These are phyloP conservation scores for Lutraria rhynchaena DNA, from an alignment of 1,140 invertebrate species.

Conservation along the genomic window DNA sequence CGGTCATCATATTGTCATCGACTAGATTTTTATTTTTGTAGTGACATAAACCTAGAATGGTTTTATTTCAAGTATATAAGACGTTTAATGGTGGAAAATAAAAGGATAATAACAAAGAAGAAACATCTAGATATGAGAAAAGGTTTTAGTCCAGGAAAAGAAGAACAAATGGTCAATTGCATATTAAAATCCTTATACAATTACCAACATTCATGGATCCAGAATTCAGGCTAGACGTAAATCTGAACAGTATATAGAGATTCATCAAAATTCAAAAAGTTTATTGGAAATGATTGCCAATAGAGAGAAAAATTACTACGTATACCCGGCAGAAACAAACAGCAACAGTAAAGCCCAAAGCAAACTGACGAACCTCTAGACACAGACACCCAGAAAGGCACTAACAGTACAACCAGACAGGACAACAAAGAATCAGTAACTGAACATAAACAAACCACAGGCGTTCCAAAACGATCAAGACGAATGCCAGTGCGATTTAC, in stretches of 20 bases:
- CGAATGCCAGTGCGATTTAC: neutral
- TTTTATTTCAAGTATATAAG: too few relatives aligned
- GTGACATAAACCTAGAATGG: too few relatives aligned
- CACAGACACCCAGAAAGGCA: too few relatives aligned
- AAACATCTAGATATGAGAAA: slow-evolving; percentile 13
- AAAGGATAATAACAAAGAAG: too few relatives aligned
- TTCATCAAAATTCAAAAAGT: neutral
- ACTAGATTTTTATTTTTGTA: neutral
- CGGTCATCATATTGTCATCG: slow-evolving; percentile 30
- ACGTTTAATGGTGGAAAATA: too few relatives aligned
- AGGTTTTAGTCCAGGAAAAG: neutral
- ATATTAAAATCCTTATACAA: too few relatives aligned
- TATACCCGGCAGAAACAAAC: neutral
- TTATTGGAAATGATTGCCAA: too few relatives aligned
- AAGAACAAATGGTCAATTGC: neutral
- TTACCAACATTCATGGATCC: too few relatives aligned
- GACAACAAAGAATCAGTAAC: too few relatives aligned
- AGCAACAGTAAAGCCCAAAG: neutral
- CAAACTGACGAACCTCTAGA: too few relatives aligned
- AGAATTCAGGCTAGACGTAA: neutral
- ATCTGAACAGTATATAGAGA: neutral
- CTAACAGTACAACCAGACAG: too few relatives aligned
- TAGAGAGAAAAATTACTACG: neutral
- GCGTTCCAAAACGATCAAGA: neutral
- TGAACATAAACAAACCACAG: too few relatives aligned